phyloP scores from a whole-genome alignment of 1,140 invertebrate species.

The Zaprionus kolodkinae region DNA sequence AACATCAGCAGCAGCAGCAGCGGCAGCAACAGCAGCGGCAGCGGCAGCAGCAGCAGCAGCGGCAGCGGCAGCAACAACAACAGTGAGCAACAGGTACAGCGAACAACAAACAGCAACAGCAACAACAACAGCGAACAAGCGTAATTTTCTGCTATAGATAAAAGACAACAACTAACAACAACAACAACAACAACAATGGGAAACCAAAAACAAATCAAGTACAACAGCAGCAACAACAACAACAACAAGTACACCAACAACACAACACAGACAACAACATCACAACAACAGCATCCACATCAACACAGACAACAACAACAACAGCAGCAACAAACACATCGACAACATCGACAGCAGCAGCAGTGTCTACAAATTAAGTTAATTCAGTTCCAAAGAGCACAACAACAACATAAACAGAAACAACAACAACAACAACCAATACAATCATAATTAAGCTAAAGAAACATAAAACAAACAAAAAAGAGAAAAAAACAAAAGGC shows the following conservation, averaged over 20 bases:
- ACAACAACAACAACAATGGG: slow-evolving; percentile 23
- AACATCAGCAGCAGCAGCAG: slow-evolving; percentile 9
- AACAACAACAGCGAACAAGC: slow-evolving; percentile 61
- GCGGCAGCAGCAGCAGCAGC: slow-evolving; percentile 33
- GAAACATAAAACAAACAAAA: not conserved
- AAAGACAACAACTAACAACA: slow-evolving; percentile 30
- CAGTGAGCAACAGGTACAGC: slow-evolving; percentile 54
- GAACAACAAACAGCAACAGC: slow-evolving; percentile 46
- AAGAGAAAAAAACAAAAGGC: slow-evolving; percentile 2
- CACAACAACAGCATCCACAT: slow-evolving; percentile 27
- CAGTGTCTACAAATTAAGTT: slow-evolving; percentile 54
- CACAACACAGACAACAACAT: slow-evolving; percentile 23
- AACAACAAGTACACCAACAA: slow-evolving; percentile 25
- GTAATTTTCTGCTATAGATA: slow-evolving; percentile 79
- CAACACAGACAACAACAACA: slow-evolving; percentile 17
- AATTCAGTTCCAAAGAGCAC: slow-evolving; percentile 53
- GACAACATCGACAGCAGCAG: slow-evolving; percentile 34
- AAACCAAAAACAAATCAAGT: slow-evolving; percentile 3
- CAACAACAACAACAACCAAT: slow-evolving; percentile 45
- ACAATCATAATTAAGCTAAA: slow-evolving; percentile 46
- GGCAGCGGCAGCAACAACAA: slow-evolving; percentile 49
- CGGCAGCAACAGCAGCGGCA: not conserved
- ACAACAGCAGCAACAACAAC: slow-evolving; percentile 32
- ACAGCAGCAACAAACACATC: slow-evolving; percentile 11
- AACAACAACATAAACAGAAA: slow-evolving; percentile 40